phyloP scores from a whole-genome alignment of 2,888 invertebrate genomes.

The Drosophila ochracea region DNA sequence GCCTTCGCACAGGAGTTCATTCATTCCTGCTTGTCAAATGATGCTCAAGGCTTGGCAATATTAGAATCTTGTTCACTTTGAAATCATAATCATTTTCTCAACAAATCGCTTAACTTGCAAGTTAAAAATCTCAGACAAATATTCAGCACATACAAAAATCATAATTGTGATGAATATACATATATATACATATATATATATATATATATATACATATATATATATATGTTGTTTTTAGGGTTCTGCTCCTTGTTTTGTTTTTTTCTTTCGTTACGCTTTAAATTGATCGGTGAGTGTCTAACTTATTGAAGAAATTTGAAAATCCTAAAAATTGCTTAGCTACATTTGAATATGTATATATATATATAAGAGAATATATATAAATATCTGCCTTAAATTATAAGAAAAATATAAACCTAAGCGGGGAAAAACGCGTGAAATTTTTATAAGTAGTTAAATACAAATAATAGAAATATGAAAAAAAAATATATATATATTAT shows the following conservation, averaged over 20 bases:
- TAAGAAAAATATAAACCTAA: conserved; percentile 30
- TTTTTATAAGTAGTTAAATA: conserved; percentile 19
- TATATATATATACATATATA: conserved; percentile 14
- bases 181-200: conserved; percentile 4
- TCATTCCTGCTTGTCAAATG: not conserved
- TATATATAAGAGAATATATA: conserved; percentile 9
- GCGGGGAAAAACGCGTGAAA: conserved; percentile 6
- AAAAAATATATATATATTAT: conserved; percentile 14
- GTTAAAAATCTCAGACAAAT: conserved; percentile 35
- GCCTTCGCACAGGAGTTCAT: not conserved
- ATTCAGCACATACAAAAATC: conserved; percentile 38
- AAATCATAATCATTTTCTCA: conserved; percentile 2
- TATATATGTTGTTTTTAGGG: not conserved
- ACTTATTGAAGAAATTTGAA: conserved; percentile 61
- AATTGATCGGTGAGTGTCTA: conserved; percentile 50
- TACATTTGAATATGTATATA: conserved; percentile 46
- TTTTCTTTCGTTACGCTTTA: conserved; percentile 23
- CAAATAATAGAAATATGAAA: conserved; percentile 28
- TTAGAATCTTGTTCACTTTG: not conserved
- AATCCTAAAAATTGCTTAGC: conserved; percentile 75
- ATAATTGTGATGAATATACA: conserved; percentile 2
- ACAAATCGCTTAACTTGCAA: conserved; percentile 2
- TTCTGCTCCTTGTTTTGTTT: conserved; percentile 4
- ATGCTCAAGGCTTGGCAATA: not conserved
- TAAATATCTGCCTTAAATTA: conserved; percentile 40